A percentile compares a stretch with the other conserved stretches of the same genome.
Evolutionary conservation across 2,113 vertebrate species (phyloP).

Genomic region (Tupaia chinensis): DNA sequence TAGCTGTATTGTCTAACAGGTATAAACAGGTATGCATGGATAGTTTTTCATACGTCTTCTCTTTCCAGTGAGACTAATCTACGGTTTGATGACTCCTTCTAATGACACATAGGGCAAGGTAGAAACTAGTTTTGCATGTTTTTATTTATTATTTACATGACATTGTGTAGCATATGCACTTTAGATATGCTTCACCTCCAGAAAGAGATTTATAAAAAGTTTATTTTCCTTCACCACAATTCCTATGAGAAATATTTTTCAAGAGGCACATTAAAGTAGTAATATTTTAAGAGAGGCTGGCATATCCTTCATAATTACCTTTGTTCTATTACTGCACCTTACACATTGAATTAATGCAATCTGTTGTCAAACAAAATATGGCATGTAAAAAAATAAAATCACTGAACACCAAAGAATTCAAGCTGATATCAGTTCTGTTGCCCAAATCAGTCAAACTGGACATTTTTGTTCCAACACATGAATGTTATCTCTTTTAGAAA

Average conservation of each 20-base stretch:
- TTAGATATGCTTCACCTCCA: slow-evolving; percentile 19
- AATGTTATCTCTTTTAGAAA: slow-evolving; percentile 3
- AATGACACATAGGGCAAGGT: neutral
- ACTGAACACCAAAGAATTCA: slow-evolving; percentile 19
- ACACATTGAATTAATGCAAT: slow-evolving; percentile 64
- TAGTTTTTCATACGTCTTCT: neutral
- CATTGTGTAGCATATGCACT: neutral
- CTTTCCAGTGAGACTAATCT: slow-evolving; percentile 46
- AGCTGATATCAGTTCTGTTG: slow-evolving; percentile 18
- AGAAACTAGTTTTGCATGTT: neutral
- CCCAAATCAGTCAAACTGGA: slow-evolving; percentile 14
- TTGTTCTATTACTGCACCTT: slow-evolving; percentile 53
- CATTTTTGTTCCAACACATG: neutral
- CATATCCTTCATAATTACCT: slow-evolving; percentile 66
- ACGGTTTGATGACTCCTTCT: neutral
- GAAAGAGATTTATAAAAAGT: slow-evolving; percentile 57
- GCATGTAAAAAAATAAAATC: slow-evolving; percentile 36
- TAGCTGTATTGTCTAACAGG: neutral
- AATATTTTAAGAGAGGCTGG: slow-evolving; percentile 69
- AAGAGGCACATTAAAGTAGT: slow-evolving; percentile 34
- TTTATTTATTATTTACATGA: slow-evolving; percentile 59
- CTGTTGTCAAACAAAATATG: slow-evolving; percentile 56
- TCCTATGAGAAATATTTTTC: slow-evolving; percentile 64
- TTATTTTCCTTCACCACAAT: slow-evolving; percentile 48
- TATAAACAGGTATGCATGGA: neutral